A percentile compares a stretch with the other conserved stretches of the same genome.
These are phyloP conservation scores for Coenobita brevimanus DNA, from an alignment of 1,140 invertebrate species.

Conservation along the genomic window DNA sequence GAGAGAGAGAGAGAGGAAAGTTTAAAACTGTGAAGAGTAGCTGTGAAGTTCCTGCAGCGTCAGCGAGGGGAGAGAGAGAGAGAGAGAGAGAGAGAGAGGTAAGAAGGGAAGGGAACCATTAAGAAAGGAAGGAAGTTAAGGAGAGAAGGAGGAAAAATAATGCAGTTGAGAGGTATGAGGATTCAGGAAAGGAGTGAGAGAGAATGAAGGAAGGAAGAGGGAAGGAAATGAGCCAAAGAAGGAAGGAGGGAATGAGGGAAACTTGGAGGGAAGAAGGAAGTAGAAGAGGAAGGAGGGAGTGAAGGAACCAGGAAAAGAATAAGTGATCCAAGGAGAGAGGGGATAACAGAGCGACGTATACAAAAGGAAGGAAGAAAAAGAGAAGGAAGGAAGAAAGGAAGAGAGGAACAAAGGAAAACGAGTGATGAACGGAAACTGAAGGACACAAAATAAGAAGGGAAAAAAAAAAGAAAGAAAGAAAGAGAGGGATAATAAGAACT, in stretches of 20 bases:
- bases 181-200: neutral
- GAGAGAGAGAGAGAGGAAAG: neutral
- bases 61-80: neutral
- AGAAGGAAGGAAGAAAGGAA: neutral
- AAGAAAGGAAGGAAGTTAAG: neutral
- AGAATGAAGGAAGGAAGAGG: neutral
- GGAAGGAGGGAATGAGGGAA: neutral
- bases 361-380: neutral
- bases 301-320: neutral
- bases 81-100: too few species aligned
- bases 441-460: neutral
- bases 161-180: neutral
- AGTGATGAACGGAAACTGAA: neutral
- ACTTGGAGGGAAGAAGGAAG: neutral
- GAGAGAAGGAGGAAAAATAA: too few species aligned
- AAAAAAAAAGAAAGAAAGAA: neutral
- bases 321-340: neutral
- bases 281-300: neutral
- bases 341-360: neutral
- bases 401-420: neutral
- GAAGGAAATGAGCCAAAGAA: neutral
- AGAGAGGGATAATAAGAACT: neutral
- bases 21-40: neutral
- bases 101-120: neutral
- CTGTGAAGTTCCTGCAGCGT: too few species aligned